Conservation (phyloP, 2,113 vertebrate genomes). For the Cygnus atratus region DNA sequence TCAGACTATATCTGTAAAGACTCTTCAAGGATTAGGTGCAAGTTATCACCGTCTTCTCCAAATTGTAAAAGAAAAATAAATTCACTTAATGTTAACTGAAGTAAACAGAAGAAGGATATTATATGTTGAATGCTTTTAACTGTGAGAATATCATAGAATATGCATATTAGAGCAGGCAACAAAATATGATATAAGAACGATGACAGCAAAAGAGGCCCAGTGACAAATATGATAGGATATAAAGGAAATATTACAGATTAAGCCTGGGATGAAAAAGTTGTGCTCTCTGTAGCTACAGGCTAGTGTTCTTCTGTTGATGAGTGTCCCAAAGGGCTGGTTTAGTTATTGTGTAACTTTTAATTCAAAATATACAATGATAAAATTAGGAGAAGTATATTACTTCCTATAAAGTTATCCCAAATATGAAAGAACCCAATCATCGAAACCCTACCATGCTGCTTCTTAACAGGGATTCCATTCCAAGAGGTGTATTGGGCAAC, state of each 20-base stretch:
- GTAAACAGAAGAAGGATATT: background rate
- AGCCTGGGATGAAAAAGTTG: background rate
- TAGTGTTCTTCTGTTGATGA: background rate
- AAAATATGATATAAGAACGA: background rate
- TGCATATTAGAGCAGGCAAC: background rate
- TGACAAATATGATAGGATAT: background rate
- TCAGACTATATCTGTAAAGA: background rate
- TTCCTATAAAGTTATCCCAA: background rate
- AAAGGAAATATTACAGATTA: background rate
- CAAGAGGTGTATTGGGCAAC: background rate
- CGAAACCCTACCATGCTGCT: background rate
- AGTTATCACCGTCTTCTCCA: background rate
- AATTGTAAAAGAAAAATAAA: background rate
- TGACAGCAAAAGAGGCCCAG: background rate
- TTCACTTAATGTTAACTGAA: background rate
- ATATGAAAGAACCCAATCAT: background rate
- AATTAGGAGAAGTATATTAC: background rate
- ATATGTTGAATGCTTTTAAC: background rate
- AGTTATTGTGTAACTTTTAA: background rate
- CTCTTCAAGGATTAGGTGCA: background rate
- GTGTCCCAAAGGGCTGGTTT: fast-evolving
- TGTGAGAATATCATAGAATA: background rate
- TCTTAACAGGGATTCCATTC: background rate
- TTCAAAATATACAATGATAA: background rate
- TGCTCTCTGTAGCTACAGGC: background rate